phyloP scores from a whole-genome alignment of 2,888 invertebrate species.

The Phortica magna region DNA sequence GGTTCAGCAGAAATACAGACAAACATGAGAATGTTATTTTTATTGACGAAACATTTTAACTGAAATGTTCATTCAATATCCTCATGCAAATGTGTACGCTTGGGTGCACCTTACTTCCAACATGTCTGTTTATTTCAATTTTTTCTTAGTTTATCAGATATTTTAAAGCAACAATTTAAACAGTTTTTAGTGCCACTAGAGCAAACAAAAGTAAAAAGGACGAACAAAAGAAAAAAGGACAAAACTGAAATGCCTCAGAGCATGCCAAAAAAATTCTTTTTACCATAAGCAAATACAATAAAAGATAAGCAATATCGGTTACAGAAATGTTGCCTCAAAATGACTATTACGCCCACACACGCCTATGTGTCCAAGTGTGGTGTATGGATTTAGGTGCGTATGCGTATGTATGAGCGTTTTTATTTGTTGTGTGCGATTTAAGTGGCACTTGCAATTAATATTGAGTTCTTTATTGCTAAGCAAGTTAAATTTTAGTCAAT shows the following conservation, averaged over 20 bases:
- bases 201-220: conserved; percentile 1
- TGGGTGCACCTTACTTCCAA: neutral
- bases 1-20: neutral
- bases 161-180: conserved; percentile 4
- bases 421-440: too few species aligned
- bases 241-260: neutral
- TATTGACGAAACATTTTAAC: conserved; percentile 3
- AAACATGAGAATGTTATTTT: conserved; percentile 13
- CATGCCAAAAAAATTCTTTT: neutral
- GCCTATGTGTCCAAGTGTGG: neutral
- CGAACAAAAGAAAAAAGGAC: neutral
- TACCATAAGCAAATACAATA: conserved; percentile 1
- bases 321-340: neutral
- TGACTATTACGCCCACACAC: neutral
- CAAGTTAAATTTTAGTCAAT: too few species aligned
- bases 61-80: neutral
- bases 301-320: neutral
- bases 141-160: conserved; percentile 18
- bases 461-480: too few species aligned
- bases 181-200: neutral
- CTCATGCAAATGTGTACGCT: conserved; percentile 16
- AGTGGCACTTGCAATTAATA: too few species aligned
- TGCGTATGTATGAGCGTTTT: neutral
- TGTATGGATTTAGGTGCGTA: too few species aligned
- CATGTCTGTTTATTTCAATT: neutral